Base-by-base conservation (phyloP, 2,113 vertebrate species). In the Tachysurus vachellii region DNA sequence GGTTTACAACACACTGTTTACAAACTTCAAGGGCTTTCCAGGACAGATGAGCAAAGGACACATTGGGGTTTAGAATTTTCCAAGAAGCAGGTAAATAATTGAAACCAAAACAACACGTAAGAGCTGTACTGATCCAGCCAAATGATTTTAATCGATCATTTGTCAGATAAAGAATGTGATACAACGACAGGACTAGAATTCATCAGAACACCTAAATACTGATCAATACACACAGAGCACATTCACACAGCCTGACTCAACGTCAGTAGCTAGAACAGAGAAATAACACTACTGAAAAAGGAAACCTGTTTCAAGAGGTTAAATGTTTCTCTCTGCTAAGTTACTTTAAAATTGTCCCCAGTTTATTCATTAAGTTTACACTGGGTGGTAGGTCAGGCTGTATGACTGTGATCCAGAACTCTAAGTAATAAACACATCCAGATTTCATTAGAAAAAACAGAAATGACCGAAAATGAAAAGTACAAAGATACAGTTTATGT, bases 181-280 rank as follows among this genome's bases (percentile, higher is more conserved):
- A 95, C 95, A 95, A 90, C 89, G 92, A 94, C 92, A 93, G 92
- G 91, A 94, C 93, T 92, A 83, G 90, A 95, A 94, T 93, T 93
- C 88, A 94, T 94, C 93, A 93, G 92, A 94, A 95, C 93, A 94
- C 91, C 93, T 94, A 94, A 94, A 94, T 94, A 94, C 91, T 89
- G 89, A 92, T 93, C 92, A 94, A 93, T 91, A 95, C 89, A 88
- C 53, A 86, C 90, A 92, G 93, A 91, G 89, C 90, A 91, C 50
- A 89, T 91, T 93, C 92, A 93, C 92, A 93, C 90, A 91, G 92
- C 89, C 36, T 47, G 17, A 71, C 82, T 81, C 77, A 21, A 26
- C 77, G 36, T 62, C 44, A 31, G 44, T 28, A 73, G 85, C 86
- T 82, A 31, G 14, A 50, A 44, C 73, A 53, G n/a, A 31, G 57